phyloP scores from a whole-genome alignment of 2,797 vertebrate species.

The Alosa sapidissima region DNA sequence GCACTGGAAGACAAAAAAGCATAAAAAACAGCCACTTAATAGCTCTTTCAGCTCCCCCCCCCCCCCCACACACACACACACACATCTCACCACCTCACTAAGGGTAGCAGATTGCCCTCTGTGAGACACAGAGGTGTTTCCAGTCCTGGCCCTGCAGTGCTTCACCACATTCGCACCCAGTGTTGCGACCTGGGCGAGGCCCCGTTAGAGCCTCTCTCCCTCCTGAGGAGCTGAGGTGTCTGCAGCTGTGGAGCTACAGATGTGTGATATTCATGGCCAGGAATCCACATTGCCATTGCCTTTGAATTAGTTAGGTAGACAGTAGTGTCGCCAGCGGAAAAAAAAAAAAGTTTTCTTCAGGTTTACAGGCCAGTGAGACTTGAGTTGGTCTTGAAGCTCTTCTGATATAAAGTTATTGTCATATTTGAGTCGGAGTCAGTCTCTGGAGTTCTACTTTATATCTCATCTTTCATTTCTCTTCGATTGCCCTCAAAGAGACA shows the following conservation, averaged over 20 bases:
- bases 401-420: neutral
- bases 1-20: neutral
- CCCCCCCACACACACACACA: neutral
- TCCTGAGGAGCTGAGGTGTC: neutral
- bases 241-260: neutral
- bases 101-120: neutral
- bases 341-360: neutral
- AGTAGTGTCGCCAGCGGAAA: neutral
- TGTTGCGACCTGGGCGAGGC: neutral
- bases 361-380: neutral
- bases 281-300: neutral
- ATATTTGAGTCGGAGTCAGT: neutral
- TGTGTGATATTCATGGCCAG: neutral
- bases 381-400: neutral
- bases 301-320: neutral
- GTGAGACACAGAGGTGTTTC: neutral
- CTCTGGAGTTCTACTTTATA: neutral
- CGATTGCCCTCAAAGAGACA: neutral
- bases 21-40: conserved; percentile 23
- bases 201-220: neutral
- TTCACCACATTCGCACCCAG: neutral
- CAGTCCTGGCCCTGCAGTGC: neutral
- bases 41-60: conserved; percentile 16
- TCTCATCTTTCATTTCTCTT: neutral
- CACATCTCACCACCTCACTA: neutral